Evolutionary conservation across 1,140 invertebrate species (phyloP).

Genomic region (Zaprionus tsacasi): DNA sequence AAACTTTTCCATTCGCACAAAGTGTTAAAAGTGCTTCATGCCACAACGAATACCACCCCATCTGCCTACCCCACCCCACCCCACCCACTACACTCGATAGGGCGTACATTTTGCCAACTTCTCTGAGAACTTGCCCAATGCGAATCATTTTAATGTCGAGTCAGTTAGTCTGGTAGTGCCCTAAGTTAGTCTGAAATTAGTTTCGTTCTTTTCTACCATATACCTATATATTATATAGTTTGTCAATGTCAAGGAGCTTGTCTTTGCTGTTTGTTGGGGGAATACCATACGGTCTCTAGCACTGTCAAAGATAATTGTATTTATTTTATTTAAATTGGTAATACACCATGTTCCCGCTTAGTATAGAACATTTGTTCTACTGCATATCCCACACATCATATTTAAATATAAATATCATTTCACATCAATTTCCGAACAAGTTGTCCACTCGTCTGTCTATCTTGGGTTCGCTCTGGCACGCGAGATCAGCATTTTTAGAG

Average conservation of each 20-base stretch:
- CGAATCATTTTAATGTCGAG: background rate
- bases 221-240: background rate
- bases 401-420: slow-evolving; percentile 36
- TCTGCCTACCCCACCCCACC: background rate
- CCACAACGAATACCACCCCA: background rate
- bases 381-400: slow-evolving; percentile 29
- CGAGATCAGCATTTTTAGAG: slow-evolving; percentile 40
- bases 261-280: slow-evolving; percentile 16
- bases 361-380: slow-evolving; percentile 28
- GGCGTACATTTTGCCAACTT: background rate
- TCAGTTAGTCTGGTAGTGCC: background rate
- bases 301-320: slow-evolving; percentile 11
- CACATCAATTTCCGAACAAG: slow-evolving; percentile 38
- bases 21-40: slow-evolving; percentile 10
- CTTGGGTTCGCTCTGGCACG: slow-evolving; percentile 37
- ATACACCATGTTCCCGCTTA: slow-evolving; percentile 6
- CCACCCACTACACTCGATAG: too few relatives aligned
- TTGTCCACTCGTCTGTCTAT: slow-evolving; percentile 27
- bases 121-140: background rate
- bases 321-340: slow-evolving; percentile 22
- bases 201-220: background rate
- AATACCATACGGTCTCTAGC: slow-evolving; percentile 20
- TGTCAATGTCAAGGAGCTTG: slow-evolving; percentile 30
- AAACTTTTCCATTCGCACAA: slow-evolving; percentile 14
- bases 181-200: background rate